These are phyloP conservation scores for Scaptomyza montana DNA, from an alignment of 1,140 invertebrate genomes.

Conservation along the genomic window DNA sequence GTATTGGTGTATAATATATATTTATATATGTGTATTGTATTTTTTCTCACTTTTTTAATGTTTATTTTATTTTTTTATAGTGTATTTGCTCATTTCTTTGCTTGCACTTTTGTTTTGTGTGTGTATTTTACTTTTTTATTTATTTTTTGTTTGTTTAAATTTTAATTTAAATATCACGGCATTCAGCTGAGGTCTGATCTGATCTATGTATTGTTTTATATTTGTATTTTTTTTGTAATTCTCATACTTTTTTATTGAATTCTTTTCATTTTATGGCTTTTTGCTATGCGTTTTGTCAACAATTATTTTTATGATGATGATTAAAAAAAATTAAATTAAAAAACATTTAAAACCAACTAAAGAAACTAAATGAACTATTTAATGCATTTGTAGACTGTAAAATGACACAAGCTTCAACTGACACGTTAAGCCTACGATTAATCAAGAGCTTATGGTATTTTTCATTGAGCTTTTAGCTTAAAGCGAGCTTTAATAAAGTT, in stretches of 20 bases:
- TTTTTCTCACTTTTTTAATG: conserved; percentile 1
- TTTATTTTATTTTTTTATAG: conserved; percentile 41
- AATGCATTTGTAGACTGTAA: conserved; percentile 16
- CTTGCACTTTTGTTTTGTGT: conserved; percentile 43
- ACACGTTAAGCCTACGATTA: conserved; percentile 22
- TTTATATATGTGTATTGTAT: not conserved
- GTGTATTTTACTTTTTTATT: conserved; percentile 35
- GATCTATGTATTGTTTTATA: conserved; percentile 67
- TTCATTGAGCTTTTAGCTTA: too few relatives aligned
- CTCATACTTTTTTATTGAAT: conserved; percentile 38
- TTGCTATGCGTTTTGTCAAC: conserved; percentile 40
- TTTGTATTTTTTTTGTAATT: conserved; percentile 42
- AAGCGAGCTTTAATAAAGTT: too few relatives aligned
- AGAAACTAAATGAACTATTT: conserved; percentile 31
- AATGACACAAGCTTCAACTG: conserved; percentile 22
- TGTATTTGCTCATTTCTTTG: conserved; percentile 32
- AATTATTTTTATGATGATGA: conserved; percentile 30
- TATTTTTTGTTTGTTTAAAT: conserved; percentile 51
- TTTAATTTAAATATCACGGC: conserved; percentile 82
- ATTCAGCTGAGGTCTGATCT: conserved; percentile 83
- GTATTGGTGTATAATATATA: not conserved
- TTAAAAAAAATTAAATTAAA: not conserved
- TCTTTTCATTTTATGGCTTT: conserved; percentile 13
- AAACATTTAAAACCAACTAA: conserved; percentile 1
- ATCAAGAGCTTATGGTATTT: not conserved